Evolutionary conservation across 2,113 vertebrate species (phyloP), one percentile per base, ranked within the genome.

Genomic region (Protobothrops mucrosquamatus): DNA sequence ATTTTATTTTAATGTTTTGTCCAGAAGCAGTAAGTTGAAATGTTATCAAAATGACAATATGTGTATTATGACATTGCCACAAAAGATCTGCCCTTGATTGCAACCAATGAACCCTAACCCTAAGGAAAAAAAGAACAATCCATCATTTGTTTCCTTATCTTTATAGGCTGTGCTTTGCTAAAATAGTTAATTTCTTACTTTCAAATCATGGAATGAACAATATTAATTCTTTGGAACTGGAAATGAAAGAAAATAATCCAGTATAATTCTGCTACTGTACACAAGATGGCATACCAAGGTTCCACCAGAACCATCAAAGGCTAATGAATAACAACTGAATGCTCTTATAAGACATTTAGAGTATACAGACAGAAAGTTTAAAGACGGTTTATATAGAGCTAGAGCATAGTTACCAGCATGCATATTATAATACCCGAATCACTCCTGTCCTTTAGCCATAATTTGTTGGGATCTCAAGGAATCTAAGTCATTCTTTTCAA

Each of bases 271-370:
- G 95, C 93, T 93, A 96, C 9, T 93, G 95, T 93, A 97, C 96
- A 97, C 96, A 97, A 97, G 96, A 96, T 97, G 97, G 97, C 97
- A 96, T 96, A 94, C 96, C 95, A 96, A 95, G 95, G 96, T 96
- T 96, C 96, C 95, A 97, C 93, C 95, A 96, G 96, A 97, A 95
- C 92, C 92, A 95, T 88, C 89, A 69, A 43, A 91, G 74, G 74
- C 85, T 88, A 92, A 93, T 86, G 39, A 92, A 91, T 52, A 6
- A 90, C 95, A 95, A 89, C 34, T 94, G 91, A 93, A 39, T 94
- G 96, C 95, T 96, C 95, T 96, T 92, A 91, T 26, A 86, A 95
- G 95, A 97, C 96, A 96, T 91, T 88, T 48, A 93, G 85, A 74
- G 7, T 95, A 95, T 94, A 95, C 96, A 93, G 94, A 94, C 91